Evolutionary conservation across 1,140 invertebrate species (phyloP).

Genomic region (Paramacrobiotus metropolitanus): DNA sequence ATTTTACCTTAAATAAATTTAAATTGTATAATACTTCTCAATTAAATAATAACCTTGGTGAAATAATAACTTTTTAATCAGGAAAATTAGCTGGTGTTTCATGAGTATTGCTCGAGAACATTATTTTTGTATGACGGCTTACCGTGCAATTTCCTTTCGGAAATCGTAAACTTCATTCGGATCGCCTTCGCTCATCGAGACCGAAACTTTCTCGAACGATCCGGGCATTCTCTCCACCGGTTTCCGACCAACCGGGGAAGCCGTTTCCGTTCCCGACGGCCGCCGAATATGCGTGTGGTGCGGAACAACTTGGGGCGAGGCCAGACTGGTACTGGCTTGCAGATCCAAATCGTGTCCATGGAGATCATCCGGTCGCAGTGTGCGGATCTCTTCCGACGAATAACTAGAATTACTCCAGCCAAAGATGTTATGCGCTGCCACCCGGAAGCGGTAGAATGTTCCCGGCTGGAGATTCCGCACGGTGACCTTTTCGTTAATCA

Average conservation of each 20-base stretch:
- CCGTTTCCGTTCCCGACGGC: not conserved
- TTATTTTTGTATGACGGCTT: constrained; percentile 7
- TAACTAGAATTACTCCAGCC: not conserved
- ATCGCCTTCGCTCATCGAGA: constrained; percentile 17
- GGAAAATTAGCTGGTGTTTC: no score
- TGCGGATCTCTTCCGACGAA: constrained; percentile 1
- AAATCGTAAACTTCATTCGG: constrained; percentile 45
- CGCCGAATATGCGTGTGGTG: not conserved
- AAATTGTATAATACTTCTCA: no score
- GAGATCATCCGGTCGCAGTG: not conserved
- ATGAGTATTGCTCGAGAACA: no score
- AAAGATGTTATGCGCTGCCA: not conserved
- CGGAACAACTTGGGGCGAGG: no score
- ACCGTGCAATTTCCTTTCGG: constrained; percentile 46
- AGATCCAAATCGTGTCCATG: not conserved
- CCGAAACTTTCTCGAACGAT: constrained; percentile 1
- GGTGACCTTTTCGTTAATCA: not conserved
- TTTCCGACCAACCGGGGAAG: not conserved
- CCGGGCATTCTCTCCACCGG: not conserved
- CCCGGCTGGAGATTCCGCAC: not conserved
- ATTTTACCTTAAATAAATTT: constrained; percentile 1
- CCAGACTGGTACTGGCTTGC: not conserved
- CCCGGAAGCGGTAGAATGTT: not conserved
- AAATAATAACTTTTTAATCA: no score
- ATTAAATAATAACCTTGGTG: no score